Evolutionary conservation across 2,797 vertebrate genomes (phyloP).

Genomic region (Tenualosa ilisha): DNA sequence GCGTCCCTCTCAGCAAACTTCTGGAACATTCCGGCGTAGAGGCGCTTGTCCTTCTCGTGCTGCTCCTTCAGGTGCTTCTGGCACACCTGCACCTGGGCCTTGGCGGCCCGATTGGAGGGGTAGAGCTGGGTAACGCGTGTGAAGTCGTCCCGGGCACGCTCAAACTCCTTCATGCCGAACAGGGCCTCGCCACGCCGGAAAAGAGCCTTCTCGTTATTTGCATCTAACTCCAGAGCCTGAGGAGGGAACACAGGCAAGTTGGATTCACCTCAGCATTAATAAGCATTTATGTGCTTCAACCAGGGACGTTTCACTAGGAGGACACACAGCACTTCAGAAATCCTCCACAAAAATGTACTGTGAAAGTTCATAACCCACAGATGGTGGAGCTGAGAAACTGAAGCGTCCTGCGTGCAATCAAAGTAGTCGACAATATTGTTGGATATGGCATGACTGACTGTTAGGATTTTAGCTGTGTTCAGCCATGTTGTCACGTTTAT

Average conservation of each 20-base stretch:
- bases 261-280: neutral
- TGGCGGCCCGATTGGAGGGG: slow-evolving; percentile 93
- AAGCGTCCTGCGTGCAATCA: too few relatives aligned
- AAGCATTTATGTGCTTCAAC: neutral
- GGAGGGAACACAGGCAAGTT: neutral
- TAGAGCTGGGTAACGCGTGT: slow-evolving; percentile 89
- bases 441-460: too few relatives aligned
- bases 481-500: too few relatives aligned
- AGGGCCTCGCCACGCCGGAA: slow-evolving; percentile 92
- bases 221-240: slow-evolving; percentile 88
- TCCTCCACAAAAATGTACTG: too few relatives aligned
- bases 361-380: too few relatives aligned
- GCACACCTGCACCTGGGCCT: slow-evolving; percentile 82
- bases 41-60: slow-evolving; percentile 91
- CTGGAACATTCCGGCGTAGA: slow-evolving; percentile 98
- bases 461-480: too few relatives aligned
- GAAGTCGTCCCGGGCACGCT: slow-evolving; percentile 86
- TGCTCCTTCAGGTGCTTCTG: slow-evolving; percentile 90
- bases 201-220: slow-evolving; percentile 90
- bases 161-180: slow-evolving; percentile 90
- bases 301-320: too few relatives aligned
- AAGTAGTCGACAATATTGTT: too few relatives aligned
- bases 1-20: slow-evolving; percentile 89
- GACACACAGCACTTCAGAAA: too few relatives aligned
- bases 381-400: too few relatives aligned